These are phyloP conservation scores for Melierax canorus DNA, from an alignment of 2,113 vertebrate species.

Conservation along the genomic window DNA sequence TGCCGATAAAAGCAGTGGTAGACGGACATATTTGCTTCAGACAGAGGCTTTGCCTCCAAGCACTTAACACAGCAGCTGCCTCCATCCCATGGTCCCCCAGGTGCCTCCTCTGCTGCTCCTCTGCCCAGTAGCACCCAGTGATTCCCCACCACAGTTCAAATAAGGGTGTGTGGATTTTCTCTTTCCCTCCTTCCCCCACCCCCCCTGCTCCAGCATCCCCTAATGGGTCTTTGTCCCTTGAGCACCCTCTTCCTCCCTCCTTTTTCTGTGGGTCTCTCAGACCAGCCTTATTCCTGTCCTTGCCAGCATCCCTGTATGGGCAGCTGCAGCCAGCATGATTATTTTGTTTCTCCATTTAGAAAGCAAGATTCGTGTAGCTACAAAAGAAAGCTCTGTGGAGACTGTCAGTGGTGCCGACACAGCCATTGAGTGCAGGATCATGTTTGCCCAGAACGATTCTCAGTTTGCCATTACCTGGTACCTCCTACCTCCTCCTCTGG, in stretches of 20 bases:
- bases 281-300: background rate
- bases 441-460: conserved; percentile 2
- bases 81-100: rapidly evolving
- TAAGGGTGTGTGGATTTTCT: background rate
- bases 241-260: background rate
- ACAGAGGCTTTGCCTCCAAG: background rate
- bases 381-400: background rate
- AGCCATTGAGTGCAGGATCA: conserved; percentile 36
- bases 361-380: conserved; percentile 55
- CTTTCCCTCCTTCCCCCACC: background rate
- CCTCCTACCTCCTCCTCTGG: background rate
- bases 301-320: background rate
- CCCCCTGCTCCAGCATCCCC: background rate
- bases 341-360: conserved; percentile 43
- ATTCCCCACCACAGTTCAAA: background rate
- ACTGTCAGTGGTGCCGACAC: background rate
- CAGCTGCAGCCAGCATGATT: background rate
- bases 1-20: background rate
- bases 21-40: background rate
- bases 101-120: background rate
- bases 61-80: background rate
- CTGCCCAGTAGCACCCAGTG: background rate
- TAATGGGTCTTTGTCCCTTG: background rate
- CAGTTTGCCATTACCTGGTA: conserved; percentile 61
- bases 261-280: rapidly evolving